Evolutionary conservation across 2,888 invertebrate genomes (phyloP).

Genomic region (Ecdyonurus torrentis): DNA sequence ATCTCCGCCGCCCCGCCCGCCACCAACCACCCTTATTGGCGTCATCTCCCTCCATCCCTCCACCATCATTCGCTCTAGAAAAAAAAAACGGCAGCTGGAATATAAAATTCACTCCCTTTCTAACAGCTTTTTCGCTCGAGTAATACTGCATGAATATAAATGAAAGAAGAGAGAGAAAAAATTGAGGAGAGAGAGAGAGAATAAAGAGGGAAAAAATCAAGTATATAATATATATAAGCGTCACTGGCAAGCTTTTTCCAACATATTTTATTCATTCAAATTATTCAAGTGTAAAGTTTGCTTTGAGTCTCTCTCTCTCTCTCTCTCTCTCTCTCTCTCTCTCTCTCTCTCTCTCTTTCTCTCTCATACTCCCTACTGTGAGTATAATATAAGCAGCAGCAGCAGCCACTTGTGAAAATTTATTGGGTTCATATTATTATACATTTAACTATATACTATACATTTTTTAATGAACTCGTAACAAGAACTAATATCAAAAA

Average conservation of each 20-base stretch:
- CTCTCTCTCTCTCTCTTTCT: background rate
- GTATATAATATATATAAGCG: background rate
- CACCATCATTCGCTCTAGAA: background rate
- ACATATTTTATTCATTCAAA: slow-evolving; percentile 2
- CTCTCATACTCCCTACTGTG: background rate
- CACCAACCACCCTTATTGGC: slow-evolving; percentile 11
- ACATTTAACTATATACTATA: background rate
- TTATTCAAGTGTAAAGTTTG: slow-evolving; percentile 2
- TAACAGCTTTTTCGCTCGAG: slow-evolving; percentile 3
- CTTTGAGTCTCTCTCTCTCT: background rate
- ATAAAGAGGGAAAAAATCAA: too few relatives aligned
- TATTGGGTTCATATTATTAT: background rate
- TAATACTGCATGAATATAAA: slow-evolving; percentile 3
- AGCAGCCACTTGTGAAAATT: background rate
- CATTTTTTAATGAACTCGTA: background rate
- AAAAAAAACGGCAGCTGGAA: background rate
- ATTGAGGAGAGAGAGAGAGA: too few relatives aligned
- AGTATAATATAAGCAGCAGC: background rate
- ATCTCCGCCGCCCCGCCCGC: slow-evolving; percentile 33
- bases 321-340: background rate
- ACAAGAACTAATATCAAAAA: too few relatives aligned
- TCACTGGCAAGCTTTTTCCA: background rate
- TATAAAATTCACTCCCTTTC: slow-evolving; percentile 1
- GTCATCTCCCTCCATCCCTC: background rate
- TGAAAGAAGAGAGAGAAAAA: background rate